Evolutionary conservation across 1,140 invertebrate species (phyloP), one percentile per base, ranked within the genome.

Genomic region (Druon quercuslanigerum): DNA sequence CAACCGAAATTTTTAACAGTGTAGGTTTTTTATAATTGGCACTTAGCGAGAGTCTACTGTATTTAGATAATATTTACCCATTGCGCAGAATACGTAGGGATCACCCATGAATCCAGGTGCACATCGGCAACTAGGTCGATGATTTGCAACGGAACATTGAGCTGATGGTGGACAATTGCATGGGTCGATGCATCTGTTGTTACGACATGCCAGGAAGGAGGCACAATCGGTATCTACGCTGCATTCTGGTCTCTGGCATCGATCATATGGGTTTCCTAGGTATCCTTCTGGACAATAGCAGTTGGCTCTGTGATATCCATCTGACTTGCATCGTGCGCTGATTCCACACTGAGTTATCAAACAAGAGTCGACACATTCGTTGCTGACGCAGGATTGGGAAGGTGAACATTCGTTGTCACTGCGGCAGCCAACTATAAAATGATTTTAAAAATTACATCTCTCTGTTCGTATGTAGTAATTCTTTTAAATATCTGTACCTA

Each of bases 281-380:
- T 95, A 95, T 57, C 93, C 94, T 6, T 95, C 93, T 46, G 94
- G 94, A 86, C 97, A 98, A 80, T 95, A 95, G 82, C 97, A 98
- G 25, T 95, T 92, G 2, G 96, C 95, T 77, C 92, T 93, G 85
- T 97, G 96, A 17, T 91, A 92, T 8, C 92, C 92, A 74, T 96
- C 94, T 0, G 95, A 93, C 60, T 94, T 92, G 81, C 97, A 98
- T 33, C 95, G 90, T 16, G 97, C 96, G 78, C 96, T 96, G 0
- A 92, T 76, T n/a, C 97, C 97, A 85, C 97, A 98, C 52, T 95
- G 95, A 3, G 95, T 95, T 76, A 95, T 94, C 4, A 92, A 87
- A 83, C 97, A 98, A 0, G 96, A 95, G 88, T 97, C 94, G 20
- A 95, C 90, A 87, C 97, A 98, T 84, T 97, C 93, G 54, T 94